A percentile compares a stretch with the other conserved stretches of the same genome.
Conservation (phyloP, 92 coral and sea anemone species). For the Epizoanthus scotinus region DNA sequence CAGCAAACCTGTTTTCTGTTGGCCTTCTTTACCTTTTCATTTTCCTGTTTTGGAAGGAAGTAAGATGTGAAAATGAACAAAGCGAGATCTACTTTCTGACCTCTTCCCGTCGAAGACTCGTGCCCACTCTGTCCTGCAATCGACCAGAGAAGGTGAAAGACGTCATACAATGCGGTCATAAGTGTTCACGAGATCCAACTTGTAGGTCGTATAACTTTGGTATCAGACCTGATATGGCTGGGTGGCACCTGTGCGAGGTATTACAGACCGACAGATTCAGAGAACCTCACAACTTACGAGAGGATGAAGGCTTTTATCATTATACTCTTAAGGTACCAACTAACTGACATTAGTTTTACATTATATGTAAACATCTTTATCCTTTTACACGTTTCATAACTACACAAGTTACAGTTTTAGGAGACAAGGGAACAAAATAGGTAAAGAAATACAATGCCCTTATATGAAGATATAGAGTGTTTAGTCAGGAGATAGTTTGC, state of each 20-base stretch:
- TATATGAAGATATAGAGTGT: too few relatives aligned
- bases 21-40: too few relatives aligned
- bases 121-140: background rate
- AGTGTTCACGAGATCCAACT: background rate
- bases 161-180: background rate
- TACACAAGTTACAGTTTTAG: too few relatives aligned
- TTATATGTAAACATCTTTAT: too few relatives aligned
- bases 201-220: slow-evolving; percentile 9
- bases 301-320: background rate
- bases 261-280: background rate
- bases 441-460: too few relatives aligned
- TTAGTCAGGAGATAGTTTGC: too few relatives aligned
- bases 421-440: too few relatives aligned
- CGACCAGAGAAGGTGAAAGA: background rate
- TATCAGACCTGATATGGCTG: background rate
- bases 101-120: background rate
- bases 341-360: too few relatives aligned
- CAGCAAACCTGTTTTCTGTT: too few relatives aligned
- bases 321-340: background rate
- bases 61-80: background rate
- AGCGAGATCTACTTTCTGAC: background rate
- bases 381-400: too few relatives aligned
- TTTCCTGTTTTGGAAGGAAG: too few relatives aligned
- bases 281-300: background rate
- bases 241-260: slow-evolving; percentile 1